These are phyloP conservation scores for Sebastes matsubarae DNA, from an alignment of 2,797 vertebrate genomes.

Conservation along the genomic window DNA sequence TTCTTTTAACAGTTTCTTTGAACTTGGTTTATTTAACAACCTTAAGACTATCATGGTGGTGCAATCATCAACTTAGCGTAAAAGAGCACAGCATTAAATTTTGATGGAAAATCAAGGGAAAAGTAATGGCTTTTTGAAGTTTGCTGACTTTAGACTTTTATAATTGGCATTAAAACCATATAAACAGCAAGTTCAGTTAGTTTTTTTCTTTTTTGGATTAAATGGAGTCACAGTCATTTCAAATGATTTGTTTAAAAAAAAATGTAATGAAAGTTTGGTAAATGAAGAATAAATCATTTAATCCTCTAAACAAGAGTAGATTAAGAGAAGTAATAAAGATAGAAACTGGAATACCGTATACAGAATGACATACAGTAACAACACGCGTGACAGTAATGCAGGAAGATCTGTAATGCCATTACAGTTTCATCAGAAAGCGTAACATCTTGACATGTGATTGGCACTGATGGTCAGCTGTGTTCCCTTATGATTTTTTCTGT, in stretches of 20 bases:
- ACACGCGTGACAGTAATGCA: background rate
- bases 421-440: slow-evolving; percentile 46
- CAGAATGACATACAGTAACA: background rate
- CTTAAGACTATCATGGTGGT: background rate
- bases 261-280: slow-evolving; percentile 32
- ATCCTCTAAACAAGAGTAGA: slow-evolving; percentile 30
- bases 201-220: slow-evolving; percentile 7
- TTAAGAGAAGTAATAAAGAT: slow-evolving; percentile 26
- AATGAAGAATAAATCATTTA: slow-evolving; percentile 32
- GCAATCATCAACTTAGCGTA: background rate
- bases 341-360: background rate
- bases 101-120: slow-evolving; percentile 14
- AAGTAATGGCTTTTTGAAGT: slow-evolving; percentile 21
- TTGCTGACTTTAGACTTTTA: slow-evolving; percentile 41
- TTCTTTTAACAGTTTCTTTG: background rate
- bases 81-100: slow-evolving; percentile 13
- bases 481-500: slow-evolving; percentile 39
- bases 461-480: slow-evolving; percentile 30
- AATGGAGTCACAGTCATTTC: background rate
- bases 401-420: slow-evolving; percentile 22
- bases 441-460: slow-evolving; percentile 51
- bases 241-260: slow-evolving; percentile 30
- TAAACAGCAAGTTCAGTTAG: background rate
- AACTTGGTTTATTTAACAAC: slow-evolving; percentile 22
- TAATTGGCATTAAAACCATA: slow-evolving; percentile 32